These are phyloP conservation scores for Brevimyrus niger DNA, from an alignment of 2,113 vertebrate species.

Conservation along the genomic window DNA sequence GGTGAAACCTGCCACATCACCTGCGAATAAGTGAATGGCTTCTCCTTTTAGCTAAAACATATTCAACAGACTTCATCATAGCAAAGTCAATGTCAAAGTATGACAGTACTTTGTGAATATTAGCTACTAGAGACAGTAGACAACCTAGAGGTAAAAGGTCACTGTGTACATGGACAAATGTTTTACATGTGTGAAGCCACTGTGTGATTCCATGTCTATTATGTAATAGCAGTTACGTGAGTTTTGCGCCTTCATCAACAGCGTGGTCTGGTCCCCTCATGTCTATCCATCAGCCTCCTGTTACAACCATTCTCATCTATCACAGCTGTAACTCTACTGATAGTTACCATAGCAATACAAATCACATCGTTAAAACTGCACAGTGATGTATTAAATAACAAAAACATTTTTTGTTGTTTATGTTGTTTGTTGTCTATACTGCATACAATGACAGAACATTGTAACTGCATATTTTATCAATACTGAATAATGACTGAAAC, in stretches of 20 bases:
- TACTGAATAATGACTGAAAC: neutral
- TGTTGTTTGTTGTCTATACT: neutral
- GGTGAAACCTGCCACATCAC: neutral
- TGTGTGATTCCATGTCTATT: neutral
- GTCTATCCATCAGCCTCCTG: neutral
- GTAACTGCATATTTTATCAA: neutral
- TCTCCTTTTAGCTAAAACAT: neutral
- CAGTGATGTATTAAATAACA: neutral
- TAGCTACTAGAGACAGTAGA: neutral
- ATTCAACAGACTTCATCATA: neutral
- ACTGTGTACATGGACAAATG: neutral
- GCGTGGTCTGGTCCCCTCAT: neutral
- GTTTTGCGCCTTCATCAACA: neutral
- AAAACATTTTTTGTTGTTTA: too few species aligned
- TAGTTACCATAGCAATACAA: constrained; percentile 64
- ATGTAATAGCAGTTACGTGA: neutral
- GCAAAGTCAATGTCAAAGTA: neutral
- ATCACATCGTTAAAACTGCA: constrained; percentile 54
- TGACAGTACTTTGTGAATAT: too few species aligned
- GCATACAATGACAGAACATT: neutral
- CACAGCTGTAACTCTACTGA: constrained; percentile 28
- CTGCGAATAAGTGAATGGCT: neutral
- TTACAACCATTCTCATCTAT: neutral
- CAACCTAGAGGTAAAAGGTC: neutral
- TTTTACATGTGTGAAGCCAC: neutral